Evolutionary conservation across 2,888 invertebrate species (phyloP).

Genomic region (Tridacna crocea): DNA sequence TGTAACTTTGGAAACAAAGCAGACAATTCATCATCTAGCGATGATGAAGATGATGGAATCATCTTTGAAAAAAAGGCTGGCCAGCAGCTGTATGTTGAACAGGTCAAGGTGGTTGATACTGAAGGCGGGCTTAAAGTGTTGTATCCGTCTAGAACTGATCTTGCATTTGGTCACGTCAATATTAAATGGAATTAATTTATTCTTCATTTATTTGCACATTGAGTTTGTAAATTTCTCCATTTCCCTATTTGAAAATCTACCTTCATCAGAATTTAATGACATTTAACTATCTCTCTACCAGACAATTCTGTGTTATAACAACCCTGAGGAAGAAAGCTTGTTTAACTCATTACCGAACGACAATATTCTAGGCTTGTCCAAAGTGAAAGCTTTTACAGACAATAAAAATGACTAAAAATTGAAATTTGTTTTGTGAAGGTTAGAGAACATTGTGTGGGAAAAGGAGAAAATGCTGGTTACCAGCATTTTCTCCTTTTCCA

Average conservation of each 20-base stretch:
- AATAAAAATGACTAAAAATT: no score
- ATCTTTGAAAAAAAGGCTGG: conserved; percentile 59
- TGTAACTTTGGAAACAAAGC: conserved; percentile 15
- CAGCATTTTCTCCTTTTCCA: no score
- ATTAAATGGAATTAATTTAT: conserved; percentile 19
- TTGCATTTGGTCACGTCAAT: conserved; percentile 77
- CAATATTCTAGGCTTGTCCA: no score
- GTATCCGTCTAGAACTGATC: conserved; percentile 91
- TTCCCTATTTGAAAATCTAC: not conserved
- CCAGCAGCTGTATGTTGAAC: conserved; percentile 85
- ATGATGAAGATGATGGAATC: conserved; percentile 48
- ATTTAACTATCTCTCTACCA: not conserved
- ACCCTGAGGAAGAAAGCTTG: no score
- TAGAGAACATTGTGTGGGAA: no score
- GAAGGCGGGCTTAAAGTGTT: conserved; percentile 90
- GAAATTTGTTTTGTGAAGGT: no score
- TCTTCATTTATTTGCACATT: not conserved
- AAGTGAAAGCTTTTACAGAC: no score
- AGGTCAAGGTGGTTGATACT: conserved; percentile 89
- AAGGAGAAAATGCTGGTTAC: no score
- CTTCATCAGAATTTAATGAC: not conserved
- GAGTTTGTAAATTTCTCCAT: not conserved
- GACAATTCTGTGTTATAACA: no score
- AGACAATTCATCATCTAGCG: conserved; percentile 45
- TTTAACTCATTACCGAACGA: no score